Percentiles rank a stretch among this genome's conserved stretches.
phyloP scores from a whole-genome alignment of 2,113 vertebrate species.

The Heterotis niloticus region DNA sequence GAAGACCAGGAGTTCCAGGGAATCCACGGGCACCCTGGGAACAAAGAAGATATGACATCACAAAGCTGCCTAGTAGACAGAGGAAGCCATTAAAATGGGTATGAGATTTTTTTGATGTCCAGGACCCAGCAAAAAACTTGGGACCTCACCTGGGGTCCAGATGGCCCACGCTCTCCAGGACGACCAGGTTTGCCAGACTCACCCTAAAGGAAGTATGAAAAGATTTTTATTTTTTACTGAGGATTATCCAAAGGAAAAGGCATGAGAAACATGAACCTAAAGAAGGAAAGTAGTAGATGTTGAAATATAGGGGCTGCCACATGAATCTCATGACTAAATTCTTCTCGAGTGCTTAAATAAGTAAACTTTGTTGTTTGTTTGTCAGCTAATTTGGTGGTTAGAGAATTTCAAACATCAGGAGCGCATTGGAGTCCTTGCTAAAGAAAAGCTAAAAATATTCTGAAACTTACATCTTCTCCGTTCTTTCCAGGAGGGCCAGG shows the following conservation, averaged over 20 bases:
- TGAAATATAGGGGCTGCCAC: too few species aligned
- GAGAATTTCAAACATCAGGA: neutral
- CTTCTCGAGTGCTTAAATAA: neutral
- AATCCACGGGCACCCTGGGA: conserved; percentile 90
- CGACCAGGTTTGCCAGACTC: conserved; percentile 96
- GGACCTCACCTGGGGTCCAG: conserved; percentile 85
- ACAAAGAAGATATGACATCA: neutral
- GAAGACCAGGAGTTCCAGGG: conserved; percentile 93
- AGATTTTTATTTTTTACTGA: too few species aligned
- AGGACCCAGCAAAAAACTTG: neutral
- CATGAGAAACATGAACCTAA: too few species aligned
- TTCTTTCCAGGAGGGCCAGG: conserved; percentile 93
- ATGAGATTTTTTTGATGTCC: neutral
- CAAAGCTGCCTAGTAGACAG: neutral
- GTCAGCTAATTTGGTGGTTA: too few species aligned
- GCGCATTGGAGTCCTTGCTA: neutral
- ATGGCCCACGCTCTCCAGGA: conserved; percentile 81
- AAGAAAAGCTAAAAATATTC: neutral
- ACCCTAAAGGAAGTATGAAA: conserved; percentile 64
- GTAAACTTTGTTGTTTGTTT: too few species aligned
- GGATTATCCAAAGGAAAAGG: neutral
- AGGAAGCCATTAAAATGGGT: neutral
- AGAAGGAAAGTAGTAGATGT: too few species aligned
- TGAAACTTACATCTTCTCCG: conserved; percentile 89
- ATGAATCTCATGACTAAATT: neutral